Evolutionary conservation across 2,113 vertebrate genomes (phyloP), one percentile per base, ranked within the genome.

Genomic region (Spizaetus ornatus): DNA sequence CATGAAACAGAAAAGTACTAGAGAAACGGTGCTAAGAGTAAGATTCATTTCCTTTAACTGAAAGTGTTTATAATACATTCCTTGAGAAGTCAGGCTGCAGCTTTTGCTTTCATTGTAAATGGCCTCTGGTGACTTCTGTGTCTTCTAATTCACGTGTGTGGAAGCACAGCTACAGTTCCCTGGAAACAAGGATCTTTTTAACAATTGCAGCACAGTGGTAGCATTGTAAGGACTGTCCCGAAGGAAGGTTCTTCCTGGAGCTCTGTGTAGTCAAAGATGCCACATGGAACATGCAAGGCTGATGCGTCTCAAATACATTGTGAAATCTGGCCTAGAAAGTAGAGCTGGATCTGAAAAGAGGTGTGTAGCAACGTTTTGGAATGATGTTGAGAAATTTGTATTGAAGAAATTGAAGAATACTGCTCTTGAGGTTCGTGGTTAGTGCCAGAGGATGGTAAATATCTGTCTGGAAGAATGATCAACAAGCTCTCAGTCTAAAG

Each of bases 121-220:
- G 76, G 86, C 81, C 87, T 88, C 38, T 63, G 65, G 72, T 65
- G 62, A 86, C 90, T 92, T 79, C 65, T 53, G 36, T 12, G 20
- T 85, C 91, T 97, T 74, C 78, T 67, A 12, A 34, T 85, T 74
- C 62, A 71, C 4, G 36, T 94, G 82, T 88, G 85, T 93, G 86
- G 86, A 84, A 70, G 78, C 86, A 62, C 72, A 94, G 82, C 79
- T 88, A 58, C 43, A 88, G 56, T 81, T 94, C 76, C 86, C 61
- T 88, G 91, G 90, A 70, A 96, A 96, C 89, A 96, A 93, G 91
- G 91, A 77, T 48, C 47, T 85, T 92, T 89, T 97, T 48, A 94
- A 94, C 82, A 71, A 63, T 87, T 79, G 32, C 79, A 90, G 88
- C 78, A 88, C 90, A 93, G 40, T 91, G 27, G 67, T 65, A 85